Conservation (phyloP, 2,888 invertebrate species). For the Habroteleia sp. region DNA sequence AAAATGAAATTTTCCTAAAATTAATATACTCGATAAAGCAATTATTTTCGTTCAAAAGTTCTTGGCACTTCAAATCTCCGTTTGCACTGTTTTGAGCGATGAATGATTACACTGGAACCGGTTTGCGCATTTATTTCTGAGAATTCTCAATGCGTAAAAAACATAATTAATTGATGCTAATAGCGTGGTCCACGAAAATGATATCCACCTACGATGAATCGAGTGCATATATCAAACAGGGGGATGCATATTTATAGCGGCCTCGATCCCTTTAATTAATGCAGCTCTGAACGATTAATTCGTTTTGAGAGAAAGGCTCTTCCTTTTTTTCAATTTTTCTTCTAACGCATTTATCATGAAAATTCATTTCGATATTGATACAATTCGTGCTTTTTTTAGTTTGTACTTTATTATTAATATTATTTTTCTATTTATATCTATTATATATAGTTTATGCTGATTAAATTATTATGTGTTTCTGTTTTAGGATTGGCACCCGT, state of each 20-base stretch:
- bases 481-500: conserved; percentile 85
- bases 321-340: too few species aligned
- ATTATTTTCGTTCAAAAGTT: neutral
- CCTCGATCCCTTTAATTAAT: conserved; percentile 50
- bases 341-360: too few species aligned
- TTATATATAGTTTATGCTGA: too few species aligned
- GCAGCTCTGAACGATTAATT: conserved; percentile 41
- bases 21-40: conserved; percentile 6
- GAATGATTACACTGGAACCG: conserved; percentile 52
- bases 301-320: conserved; percentile 3
- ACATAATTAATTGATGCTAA: conserved; percentile 63
- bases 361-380: too few species aligned
- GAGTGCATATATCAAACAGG: conserved; percentile 51
- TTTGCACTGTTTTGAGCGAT: conserved; percentile 51
- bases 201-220: conserved; percentile 57
- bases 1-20: neutral
- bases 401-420: neutral
- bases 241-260: conserved; percentile 48
- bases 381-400: too few species aligned
- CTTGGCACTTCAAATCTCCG: conserved; percentile 12
- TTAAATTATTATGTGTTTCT: conserved; percentile 24
- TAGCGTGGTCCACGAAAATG: conserved; percentile 54
- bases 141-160: conserved; percentile 54
- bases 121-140: conserved; percentile 47
- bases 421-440: too few species aligned